phyloP scores from a whole-genome alignment of 2,888 invertebrate species.

The Hydropsyche betteni region DNA sequence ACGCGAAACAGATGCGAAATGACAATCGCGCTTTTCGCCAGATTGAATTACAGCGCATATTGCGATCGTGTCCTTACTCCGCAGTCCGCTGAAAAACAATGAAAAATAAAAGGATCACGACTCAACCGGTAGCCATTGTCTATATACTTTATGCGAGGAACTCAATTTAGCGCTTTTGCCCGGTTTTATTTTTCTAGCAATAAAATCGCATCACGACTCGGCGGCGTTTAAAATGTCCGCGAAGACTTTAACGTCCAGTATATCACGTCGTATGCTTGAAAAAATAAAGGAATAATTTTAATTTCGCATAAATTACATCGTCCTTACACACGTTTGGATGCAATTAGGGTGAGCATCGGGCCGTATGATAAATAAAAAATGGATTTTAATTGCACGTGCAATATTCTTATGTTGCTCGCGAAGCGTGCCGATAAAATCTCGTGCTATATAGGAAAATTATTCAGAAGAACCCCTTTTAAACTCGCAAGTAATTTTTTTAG shows the following conservation, averaged over 20 bases:
- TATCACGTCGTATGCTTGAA: not conserved
- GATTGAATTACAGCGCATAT: conserved; percentile 20
- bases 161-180: conserved; percentile 18
- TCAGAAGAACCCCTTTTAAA: too few relatives aligned
- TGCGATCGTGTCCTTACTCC: conserved; percentile 3
- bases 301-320: too few relatives aligned
- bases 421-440: not conserved
- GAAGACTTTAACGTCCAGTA: not conserved
- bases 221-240: not conserved
- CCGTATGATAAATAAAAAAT: not conserved
- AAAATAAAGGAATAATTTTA: too few relatives aligned
- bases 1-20: not conserved
- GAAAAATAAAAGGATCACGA: too few relatives aligned
- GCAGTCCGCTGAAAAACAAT: not conserved
- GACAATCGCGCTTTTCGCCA: conserved; percentile 1
- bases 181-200: not conserved
- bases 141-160: conserved; percentile 1
- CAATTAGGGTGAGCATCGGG: conserved; percentile 2
- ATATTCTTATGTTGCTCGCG: conserved; percentile 8
- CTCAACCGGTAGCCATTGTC: not conserved
- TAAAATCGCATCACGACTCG: conserved; percentile 11
- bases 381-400: not conserved
- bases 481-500: too few relatives aligned
- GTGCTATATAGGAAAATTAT: conserved; percentile 2
- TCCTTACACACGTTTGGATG: too few relatives aligned